phyloP scores from a whole-genome alignment of 1,140 invertebrate genomes.

The Bombus impatiens region DNA sequence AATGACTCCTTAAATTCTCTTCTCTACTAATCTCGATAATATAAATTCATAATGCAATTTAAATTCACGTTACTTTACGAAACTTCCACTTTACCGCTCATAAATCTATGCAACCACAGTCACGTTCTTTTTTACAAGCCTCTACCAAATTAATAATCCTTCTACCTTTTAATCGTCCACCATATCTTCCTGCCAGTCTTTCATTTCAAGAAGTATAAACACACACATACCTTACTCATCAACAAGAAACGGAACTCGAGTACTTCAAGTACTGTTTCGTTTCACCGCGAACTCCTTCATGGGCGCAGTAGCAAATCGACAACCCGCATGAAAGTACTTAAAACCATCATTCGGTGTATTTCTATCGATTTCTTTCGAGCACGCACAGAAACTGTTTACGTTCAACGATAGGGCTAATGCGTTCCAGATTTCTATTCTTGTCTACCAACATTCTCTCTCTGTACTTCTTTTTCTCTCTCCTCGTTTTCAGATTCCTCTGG shows the following conservation, averaged over 20 bases:
- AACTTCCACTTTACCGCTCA: not conserved
- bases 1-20: not conserved
- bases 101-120: not conserved
- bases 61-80: not conserved
- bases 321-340: not conserved
- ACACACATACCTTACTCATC: not conserved
- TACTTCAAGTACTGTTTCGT: constrained; percentile 2
- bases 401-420: not conserved
- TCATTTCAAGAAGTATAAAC: constrained; percentile 18
- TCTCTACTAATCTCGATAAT: not conserved
- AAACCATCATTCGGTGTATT: not conserved
- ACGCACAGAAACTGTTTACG: constrained; percentile 22
- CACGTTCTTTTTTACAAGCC: not conserved
- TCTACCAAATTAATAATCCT: not conserved
- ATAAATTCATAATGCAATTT: not conserved
- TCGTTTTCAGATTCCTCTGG: too few species aligned
- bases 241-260: constrained; percentile 1
- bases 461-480: too few species aligned
- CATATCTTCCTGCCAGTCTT: not conserved
- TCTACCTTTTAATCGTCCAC: not conserved
- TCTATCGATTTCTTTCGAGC: constrained; percentile 20
- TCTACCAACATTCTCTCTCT: not conserved
- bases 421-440: constrained; percentile 4
- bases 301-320: not conserved
- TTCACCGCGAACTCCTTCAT: not conserved